Evolutionary conservation across 2,113 vertebrate species (phyloP).

Genomic region (Xenopus borealis): DNA sequence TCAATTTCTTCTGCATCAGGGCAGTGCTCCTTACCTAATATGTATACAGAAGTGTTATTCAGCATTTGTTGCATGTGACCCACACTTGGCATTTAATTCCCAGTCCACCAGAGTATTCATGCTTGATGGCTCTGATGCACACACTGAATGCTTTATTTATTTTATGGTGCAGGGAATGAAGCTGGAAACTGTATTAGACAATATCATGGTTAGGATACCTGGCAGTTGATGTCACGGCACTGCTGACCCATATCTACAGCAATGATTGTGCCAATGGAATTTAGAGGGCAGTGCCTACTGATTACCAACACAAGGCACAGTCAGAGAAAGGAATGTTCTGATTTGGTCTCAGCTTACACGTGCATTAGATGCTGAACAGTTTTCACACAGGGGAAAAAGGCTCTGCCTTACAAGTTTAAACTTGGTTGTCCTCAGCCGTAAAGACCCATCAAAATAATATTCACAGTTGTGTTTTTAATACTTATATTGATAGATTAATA

Average conservation of each 20-base stretch:
- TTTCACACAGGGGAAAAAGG: no score
- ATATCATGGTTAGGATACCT: conserved; percentile 57
- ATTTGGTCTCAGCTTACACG: background rate
- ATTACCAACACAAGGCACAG: conserved; percentile 8
- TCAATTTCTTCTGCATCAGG: conserved; percentile 65
- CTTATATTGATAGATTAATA: no score
- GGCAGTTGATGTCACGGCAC: conserved; percentile 49
- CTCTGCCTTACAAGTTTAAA: no score
- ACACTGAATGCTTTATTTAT: conserved; percentile 71
- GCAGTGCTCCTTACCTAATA: conserved; percentile 67
- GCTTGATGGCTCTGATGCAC: conserved; percentile 70
- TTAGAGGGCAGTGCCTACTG: conserved; percentile 38
- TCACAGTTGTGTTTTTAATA: no score
- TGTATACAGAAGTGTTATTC: conserved; percentile 78
- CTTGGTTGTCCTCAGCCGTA: no score
- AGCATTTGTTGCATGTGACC: conserved; percentile 75
- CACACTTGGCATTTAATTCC: conserved; percentile 81
- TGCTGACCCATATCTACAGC: conserved; percentile 37
- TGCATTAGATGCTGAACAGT: background rate
- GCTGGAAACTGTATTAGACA: conserved; percentile 57
- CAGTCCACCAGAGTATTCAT: conserved; percentile 72
- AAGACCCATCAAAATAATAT: no score
- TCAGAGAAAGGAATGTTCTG: background rate
- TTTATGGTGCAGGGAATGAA: conserved; percentile 57
- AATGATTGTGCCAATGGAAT: conserved; percentile 45